Evolutionary conservation across 1,140 invertebrate genomes (phyloP), one percentile per base, ranked within the genome.

Genomic region (Platyscapa corneri): DNA sequence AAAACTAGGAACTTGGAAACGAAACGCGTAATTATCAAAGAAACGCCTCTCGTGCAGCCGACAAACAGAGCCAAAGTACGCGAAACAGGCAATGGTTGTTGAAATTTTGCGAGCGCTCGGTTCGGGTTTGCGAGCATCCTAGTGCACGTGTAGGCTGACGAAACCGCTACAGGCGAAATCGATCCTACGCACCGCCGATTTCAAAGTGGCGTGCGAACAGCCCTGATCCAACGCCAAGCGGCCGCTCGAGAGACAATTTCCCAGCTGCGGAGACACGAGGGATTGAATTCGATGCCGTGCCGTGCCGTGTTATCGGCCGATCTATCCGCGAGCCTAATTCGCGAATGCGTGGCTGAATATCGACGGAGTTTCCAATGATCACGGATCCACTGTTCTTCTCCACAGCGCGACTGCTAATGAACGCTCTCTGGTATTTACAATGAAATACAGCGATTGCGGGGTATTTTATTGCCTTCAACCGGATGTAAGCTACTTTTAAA

Each of bases 171-270:
- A 14, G 27, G 49, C 75, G 39, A 85, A 89, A 91, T 92, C 89
- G 90, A 91, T 92, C 90, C 87, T 87, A 89, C 88, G 88, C 32
- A 16, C 34, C 5, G 34, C 3, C 67, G 67, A 39, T 37, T 91
- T 90, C 87, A 49, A 82, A 75, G 81, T 82, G 67, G 53, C 72
- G 20, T 27, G 60, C 60, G 86, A 86, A 39, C 82, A 89, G 87
- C 91, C 90, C 89, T 91, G 89, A 90, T 89, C 88, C 89, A 18
- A n/a, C 89, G 88, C 83, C 87, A 87, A 80, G 0, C 70, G 14
- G 1, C 7, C 70, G 79, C 87, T 90, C 88, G 86, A 89, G 88
- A 89, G 88, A 89, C 87, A 89, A 91, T 90, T 90, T 90, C 87
- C n/a, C 65, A 53, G 42, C 27, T 27, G 39, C 5, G 39, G 70